Evolutionary conservation across 2,797 vertebrate species (phyloP).

Genomic region (Eutrigla gurnardus): DNA sequence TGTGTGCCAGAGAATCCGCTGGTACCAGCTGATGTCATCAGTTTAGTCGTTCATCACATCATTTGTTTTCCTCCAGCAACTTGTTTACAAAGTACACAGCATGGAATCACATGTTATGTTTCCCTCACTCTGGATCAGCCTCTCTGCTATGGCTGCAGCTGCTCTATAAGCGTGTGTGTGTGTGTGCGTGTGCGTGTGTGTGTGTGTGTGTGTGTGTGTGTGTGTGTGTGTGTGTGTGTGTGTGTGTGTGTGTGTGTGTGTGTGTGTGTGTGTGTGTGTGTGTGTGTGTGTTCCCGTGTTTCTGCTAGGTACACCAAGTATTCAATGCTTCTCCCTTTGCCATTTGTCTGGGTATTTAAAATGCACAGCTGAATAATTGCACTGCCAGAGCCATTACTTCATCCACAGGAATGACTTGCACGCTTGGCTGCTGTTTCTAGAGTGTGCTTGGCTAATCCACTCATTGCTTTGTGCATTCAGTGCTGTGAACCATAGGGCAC

Average conservation of each 20-base stretch:
- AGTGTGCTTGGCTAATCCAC: conserved; percentile 85
- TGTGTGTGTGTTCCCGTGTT: conserved; percentile 46
- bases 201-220: too few relatives aligned
- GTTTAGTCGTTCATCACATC: conserved; percentile 45
- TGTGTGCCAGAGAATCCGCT: conserved; percentile 40
- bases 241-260: conserved; percentile 11
- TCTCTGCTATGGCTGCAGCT: conserved; percentile 35
- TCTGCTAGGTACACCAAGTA: conserved; percentile 55
- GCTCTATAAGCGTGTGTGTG: conserved; percentile 46
- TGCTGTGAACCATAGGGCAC: conserved; percentile 82
- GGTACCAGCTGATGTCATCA: conserved; percentile 48
- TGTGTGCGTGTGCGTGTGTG: conserved; percentile 25
- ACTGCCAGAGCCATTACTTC: conserved; percentile 77
- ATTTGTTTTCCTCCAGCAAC: conserved; percentile 28
- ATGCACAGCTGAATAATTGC: conserved; percentile 80
- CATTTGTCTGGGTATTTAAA: conserved; percentile 75
- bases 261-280: too few relatives aligned
- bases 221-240: too few relatives aligned
- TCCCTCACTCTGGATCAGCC: conserved; percentile 30
- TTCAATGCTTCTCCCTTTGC: conserved; percentile 45
- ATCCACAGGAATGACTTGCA: conserved; percentile 82
- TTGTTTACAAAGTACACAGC: conserved; percentile 33
- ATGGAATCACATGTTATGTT: conserved; percentile 25
- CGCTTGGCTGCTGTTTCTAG: conserved; percentile 82
- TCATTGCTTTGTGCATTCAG: conserved; percentile 84